phyloP scores from a whole-genome alignment of 2,113 vertebrate species.

The Leucosticte australis region DNA sequence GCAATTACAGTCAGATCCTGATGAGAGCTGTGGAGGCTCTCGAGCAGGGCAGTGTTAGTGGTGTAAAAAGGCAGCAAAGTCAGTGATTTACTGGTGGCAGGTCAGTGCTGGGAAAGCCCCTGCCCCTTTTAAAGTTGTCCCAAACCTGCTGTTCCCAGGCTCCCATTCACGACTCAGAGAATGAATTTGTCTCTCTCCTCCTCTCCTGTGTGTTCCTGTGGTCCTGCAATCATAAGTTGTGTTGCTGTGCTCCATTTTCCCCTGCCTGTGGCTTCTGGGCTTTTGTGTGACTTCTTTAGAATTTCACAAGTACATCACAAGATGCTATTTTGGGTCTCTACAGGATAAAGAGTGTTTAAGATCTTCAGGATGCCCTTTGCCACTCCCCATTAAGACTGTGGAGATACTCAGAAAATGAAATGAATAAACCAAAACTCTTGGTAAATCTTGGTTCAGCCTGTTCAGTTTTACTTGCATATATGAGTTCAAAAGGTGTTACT shows the following conservation, averaged over 20 bases:
- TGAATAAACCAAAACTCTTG: not conserved
- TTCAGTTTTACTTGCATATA: not conserved
- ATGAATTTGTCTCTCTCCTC: not conserved
- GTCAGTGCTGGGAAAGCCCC: not conserved
- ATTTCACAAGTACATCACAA: slow-evolving; percentile 66
- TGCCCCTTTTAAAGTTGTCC: not conserved
- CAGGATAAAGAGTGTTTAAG: slow-evolving; percentile 29
- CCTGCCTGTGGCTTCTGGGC: slow-evolving; percentile 45
- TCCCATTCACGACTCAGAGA: not conserved
- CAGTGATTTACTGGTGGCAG: not conserved
- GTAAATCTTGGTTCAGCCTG: not conserved
- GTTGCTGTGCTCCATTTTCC: slow-evolving; percentile 33
- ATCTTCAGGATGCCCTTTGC: slow-evolving; percentile 52
- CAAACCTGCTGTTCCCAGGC: not conserved
- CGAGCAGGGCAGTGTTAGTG: not conserved
- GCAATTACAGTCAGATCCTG: slow-evolving; percentile 14
- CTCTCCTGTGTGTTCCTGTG: not conserved
- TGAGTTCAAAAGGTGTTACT: not conserved
- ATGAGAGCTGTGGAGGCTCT: not conserved
- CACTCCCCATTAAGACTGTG: slow-evolving; percentile 10
- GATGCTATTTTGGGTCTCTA: slow-evolving; percentile 30
- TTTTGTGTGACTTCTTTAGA: slow-evolving; percentile 48
- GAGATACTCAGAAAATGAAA: not conserved
- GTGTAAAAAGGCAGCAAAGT: not conserved
- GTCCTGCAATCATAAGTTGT: slow-evolving; percentile 25